Conservation (phyloP, 2,113 vertebrate species). For the Ailuropoda melanoleuca region DNA sequence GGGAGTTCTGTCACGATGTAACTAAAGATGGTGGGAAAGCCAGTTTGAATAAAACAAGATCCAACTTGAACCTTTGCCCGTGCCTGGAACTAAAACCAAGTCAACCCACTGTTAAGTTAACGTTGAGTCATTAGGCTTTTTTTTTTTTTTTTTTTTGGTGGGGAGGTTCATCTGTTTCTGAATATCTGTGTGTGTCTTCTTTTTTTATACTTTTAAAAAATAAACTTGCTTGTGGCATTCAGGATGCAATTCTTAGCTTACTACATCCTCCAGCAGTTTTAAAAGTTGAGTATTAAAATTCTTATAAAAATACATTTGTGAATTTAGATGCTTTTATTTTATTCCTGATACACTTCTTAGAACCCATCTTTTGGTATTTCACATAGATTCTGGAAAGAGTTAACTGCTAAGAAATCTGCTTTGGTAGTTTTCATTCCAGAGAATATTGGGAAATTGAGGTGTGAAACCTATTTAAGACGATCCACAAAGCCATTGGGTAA, state of each 20-base stretch:
- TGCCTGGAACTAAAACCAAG: slow-evolving; percentile 69
- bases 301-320: neutral
- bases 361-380: neutral
- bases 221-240: neutral
- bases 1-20: slow-evolving; percentile 74
- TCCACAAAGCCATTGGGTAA: neutral
- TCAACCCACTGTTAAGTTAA: slow-evolving; percentile 73
- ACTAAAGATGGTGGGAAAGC: slow-evolving; percentile 74
- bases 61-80: slow-evolving; percentile 66
- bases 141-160: slow-evolving; percentile 38
- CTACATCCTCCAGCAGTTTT: neutral
- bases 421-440: neutral
- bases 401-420: neutral
- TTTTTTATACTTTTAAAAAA: slow-evolving; percentile 49
- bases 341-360: neutral
- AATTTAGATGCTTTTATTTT: slow-evolving; percentile 13
- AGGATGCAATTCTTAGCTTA: slow-evolving; percentile 24
- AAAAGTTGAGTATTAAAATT: neutral
- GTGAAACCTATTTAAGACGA: neutral
- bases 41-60: slow-evolving; percentile 61
- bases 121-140: slow-evolving; percentile 72
- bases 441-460: neutral
- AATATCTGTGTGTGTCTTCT: slow-evolving; percentile 33
- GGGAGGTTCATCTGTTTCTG: slow-evolving; percentile 57
- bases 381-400: neutral